Evolutionary conservation across 2,888 invertebrate genomes (phyloP).

Genomic region (Drosophila paranaensis): DNA sequence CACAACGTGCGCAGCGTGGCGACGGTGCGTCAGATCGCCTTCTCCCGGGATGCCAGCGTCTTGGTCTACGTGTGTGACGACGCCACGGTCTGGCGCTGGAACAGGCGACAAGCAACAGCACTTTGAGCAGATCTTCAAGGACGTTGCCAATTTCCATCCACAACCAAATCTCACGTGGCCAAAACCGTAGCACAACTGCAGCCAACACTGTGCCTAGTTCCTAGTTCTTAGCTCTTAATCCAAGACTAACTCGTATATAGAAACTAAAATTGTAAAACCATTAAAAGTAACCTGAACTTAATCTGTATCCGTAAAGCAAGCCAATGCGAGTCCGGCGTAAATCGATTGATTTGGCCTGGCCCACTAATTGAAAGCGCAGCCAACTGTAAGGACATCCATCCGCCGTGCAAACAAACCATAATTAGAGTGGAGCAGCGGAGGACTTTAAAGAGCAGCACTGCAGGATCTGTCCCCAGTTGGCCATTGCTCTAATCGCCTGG

Average conservation of each 20-base stretch:
- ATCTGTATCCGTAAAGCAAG: too few species aligned
- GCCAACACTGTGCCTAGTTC: conserved; percentile 53
- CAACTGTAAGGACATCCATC: conserved; percentile 32
- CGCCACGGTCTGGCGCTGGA: conserved; percentile 98
- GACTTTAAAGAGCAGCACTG: conserved; percentile 18
- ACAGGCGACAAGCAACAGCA: conserved; percentile 84
- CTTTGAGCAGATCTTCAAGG: conserved; percentile 16
- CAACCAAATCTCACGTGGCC: conserved; percentile 76
- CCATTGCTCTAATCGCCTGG: conserved; percentile 49
- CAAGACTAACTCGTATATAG: conserved; percentile 1
- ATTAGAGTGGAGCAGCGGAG: conserved; percentile 31
- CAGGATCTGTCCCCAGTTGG: conserved; percentile 16
- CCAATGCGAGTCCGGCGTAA: neutral
- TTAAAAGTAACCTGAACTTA: neutral
- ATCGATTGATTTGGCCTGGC: conserved; percentile 13
- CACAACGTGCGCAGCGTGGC: conserved; percentile 94
- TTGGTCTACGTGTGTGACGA: conserved; percentile 98
- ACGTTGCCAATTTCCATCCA: neutral
- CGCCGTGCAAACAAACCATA: conserved; percentile 19
- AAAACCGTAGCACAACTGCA: conserved; percentile 54
- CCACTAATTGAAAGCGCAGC: conserved; percentile 57
- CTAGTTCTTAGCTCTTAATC: conserved; percentile 43
- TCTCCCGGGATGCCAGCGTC: conserved; percentile 94
- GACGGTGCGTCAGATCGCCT: conserved; percentile 96
- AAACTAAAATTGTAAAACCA: neutral